Conservation (phyloP, 2,888 invertebrate species). For the Hemicrepidius hirtus region DNA sequence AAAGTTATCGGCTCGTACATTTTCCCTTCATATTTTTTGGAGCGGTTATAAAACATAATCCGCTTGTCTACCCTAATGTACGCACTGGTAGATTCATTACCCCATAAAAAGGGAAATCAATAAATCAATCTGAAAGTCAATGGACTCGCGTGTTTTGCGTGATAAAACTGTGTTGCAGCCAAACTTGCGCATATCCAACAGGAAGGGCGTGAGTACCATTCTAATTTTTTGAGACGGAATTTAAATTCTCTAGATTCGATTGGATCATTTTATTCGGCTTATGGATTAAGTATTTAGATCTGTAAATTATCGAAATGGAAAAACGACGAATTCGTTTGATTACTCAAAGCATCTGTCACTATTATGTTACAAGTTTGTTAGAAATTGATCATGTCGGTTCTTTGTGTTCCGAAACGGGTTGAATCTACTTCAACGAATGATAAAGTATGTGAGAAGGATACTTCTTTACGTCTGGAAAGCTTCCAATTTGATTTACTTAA, state of each 20-base stretch:
- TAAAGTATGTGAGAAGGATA: not conserved
- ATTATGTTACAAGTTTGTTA: slow-evolving; percentile 14
- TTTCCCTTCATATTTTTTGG: not conserved
- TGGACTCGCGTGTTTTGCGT: slow-evolving; percentile 12
- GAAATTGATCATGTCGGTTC: not conserved
- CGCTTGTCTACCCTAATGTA: slow-evolving; percentile 19
- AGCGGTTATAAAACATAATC: slow-evolving; percentile 8
- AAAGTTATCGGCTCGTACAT: not conserved
- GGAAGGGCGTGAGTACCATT: slow-evolving; percentile 17
- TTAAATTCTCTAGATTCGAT: slow-evolving; percentile 7
- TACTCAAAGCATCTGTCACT: slow-evolving; percentile 4
- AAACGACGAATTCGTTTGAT: not conserved
- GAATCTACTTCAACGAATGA: not conserved
- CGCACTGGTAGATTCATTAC: slow-evolving; percentile 23
- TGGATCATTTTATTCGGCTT: not conserved
- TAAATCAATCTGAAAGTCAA: slow-evolving; percentile 36
- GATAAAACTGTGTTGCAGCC: slow-evolving; percentile 17
- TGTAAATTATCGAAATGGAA: not conserved
- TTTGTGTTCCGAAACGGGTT: not conserved
- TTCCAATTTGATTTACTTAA: not conserved
- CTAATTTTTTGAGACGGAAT: slow-evolving; percentile 6
- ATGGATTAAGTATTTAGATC: not conserved
- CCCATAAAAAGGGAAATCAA: slow-evolving; percentile 22
- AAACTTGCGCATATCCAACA: slow-evolving; percentile 23
- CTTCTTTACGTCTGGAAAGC: not conserved